These are phyloP conservation scores for Poecilia wingei DNA, from an alignment of 2,797 vertebrate genomes.

Conservation along the genomic window DNA sequence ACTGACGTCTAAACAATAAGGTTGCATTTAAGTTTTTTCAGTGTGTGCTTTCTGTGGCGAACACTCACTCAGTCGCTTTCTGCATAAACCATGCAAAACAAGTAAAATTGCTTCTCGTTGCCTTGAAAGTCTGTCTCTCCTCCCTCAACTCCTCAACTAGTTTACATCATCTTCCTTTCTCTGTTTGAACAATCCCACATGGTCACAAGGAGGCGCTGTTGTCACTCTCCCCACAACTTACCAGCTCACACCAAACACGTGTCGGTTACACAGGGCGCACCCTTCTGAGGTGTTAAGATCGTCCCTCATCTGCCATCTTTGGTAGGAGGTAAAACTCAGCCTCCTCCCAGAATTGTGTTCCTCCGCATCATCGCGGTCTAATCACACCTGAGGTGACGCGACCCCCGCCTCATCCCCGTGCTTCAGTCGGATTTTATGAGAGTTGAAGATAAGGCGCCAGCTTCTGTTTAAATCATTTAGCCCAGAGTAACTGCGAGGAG, in stretches of 20 bases:
- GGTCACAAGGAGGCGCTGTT: slow-evolving; percentile 81
- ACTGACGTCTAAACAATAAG: not conserved
- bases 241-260: not conserved
- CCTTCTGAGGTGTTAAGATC: not conserved
- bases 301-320: not conserved
- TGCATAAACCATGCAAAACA: not conserved
- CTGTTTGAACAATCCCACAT: not conserved
- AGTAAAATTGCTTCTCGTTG: not conserved
- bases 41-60: not conserved
- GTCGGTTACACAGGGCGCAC: not conserved
- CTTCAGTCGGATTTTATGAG: not conserved
- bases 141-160: not conserved
- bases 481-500: not conserved
- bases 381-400: not conserved
- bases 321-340: slow-evolving; percentile 7
- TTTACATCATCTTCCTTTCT: not conserved
- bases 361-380: not conserved
- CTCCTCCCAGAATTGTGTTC: not conserved
- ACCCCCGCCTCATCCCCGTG: not conserved
- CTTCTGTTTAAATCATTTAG: slow-evolving; percentile 1
- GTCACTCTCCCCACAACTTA: slow-evolving; percentile 55
- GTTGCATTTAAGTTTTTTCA: not conserved
- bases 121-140: not conserved
- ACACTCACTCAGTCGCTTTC: not conserved
- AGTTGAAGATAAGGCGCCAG: not conserved